phyloP scores from a whole-genome alignment of 2,888 invertebrate genomes.

The Rhyacophila evoluta region DNA sequence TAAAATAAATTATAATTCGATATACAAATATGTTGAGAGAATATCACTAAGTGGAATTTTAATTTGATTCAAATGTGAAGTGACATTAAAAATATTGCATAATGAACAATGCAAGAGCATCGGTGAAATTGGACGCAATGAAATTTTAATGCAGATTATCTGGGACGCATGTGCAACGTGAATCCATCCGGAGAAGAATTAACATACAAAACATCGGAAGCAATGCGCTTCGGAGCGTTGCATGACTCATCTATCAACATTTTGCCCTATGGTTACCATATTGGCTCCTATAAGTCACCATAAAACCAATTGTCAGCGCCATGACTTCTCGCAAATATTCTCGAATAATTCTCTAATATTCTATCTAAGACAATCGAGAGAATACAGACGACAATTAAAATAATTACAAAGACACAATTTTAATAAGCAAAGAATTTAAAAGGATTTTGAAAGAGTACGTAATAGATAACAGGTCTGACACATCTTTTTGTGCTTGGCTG shows the following conservation, averaged over 20 bases:
- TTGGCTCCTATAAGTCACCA: not conserved
- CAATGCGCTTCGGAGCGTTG: not conserved
- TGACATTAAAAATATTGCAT: not conserved
- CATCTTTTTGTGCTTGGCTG: too few species aligned
- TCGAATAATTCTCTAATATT: too few species aligned
- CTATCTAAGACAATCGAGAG: too few species aligned
- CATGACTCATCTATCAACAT: not conserved
- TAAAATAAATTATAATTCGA: too few species aligned
- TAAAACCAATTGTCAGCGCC: not conserved
- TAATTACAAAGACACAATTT: too few species aligned
- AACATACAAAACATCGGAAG: constrained; percentile 10
- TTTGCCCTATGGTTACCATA: not conserved
- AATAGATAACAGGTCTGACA: too few species aligned
- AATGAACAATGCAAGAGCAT: not conserved
- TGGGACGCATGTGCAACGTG: not conserved
- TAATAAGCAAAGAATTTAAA: too few species aligned
- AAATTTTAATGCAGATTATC: constrained; percentile 10
- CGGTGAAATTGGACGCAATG: not conserved
- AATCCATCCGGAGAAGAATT: not conserved
- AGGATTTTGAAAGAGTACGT: too few species aligned
- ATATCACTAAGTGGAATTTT: not conserved
- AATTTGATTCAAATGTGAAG: not conserved
- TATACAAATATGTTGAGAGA: too few species aligned
- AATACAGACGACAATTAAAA: too few species aligned
- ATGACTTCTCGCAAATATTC: too few species aligned